These are phyloP conservation scores for Andrena praecox DNA, from an alignment of 2,888 invertebrate genomes.

Conservation along the genomic window DNA sequence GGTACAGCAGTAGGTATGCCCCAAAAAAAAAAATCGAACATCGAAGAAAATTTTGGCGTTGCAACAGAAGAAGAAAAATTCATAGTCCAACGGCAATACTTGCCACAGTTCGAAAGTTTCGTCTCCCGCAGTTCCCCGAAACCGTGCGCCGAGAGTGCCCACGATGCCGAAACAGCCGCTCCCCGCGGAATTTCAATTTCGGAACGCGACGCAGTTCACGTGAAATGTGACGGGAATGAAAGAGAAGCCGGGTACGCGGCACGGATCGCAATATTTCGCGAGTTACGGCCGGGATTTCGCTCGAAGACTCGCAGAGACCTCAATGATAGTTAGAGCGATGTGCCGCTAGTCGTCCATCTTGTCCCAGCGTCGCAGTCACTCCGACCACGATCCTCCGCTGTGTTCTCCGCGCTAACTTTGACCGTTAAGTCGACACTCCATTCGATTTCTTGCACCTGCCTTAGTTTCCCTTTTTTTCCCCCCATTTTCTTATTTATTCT, in stretches of 20 bases:
- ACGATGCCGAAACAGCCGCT: constrained; percentile 29
- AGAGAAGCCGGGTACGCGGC: constrained; percentile 28
- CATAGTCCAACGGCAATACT: background rate
- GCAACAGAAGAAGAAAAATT: no score
- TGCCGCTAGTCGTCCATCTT: constrained; percentile 65
- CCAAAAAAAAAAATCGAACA: no score
- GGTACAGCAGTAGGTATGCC: no score
- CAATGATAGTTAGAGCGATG: constrained; percentile 56
- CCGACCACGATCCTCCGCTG: constrained; percentile 13
- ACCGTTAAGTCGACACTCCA: background rate
- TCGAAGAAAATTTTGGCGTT: no score
- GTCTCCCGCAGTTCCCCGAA: constrained; percentile 21
- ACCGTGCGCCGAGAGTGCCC: constrained; percentile 2
- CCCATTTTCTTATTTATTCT: background rate
- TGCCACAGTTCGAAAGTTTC: background rate
- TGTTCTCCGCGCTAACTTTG: background rate
- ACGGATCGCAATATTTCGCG: constrained; percentile 9
- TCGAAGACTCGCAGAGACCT: constrained; percentile 35
- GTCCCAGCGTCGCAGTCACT: constrained; percentile 43
- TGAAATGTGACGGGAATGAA: constrained; percentile 51
- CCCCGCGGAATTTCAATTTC: constrained; percentile 43
- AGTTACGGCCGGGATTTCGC: constrained; percentile 16
- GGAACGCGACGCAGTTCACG: constrained; percentile 24
- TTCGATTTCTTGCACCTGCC: background rate
- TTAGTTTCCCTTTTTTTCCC: background rate